Evolutionary conservation across 2,113 vertebrate species (phyloP).

Genomic region (Amphilophus citrinellus): DNA sequence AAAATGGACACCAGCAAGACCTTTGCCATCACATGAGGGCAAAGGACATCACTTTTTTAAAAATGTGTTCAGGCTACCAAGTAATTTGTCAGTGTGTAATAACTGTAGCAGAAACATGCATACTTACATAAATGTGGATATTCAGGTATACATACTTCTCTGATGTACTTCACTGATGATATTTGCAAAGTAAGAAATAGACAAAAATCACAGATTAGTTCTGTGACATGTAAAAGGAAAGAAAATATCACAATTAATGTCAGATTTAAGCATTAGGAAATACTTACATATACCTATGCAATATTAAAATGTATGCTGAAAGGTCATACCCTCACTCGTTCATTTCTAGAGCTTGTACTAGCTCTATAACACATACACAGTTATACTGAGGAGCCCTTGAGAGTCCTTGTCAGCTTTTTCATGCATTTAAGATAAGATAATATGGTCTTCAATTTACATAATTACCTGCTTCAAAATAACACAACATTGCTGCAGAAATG

Average conservation of each 20-base stretch:
- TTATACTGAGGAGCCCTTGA: slow-evolving; percentile 12
- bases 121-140: background rate
- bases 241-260: background rate
- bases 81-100: background rate
- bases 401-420: slow-evolving; percentile 23
- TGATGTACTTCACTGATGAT: background rate
- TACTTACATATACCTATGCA: background rate
- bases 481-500: background rate
- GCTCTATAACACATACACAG: background rate
- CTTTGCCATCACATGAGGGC: slow-evolving; percentile 10
- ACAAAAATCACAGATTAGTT: background rate
- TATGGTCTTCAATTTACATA: slow-evolving; percentile 44
- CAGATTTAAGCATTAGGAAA: background rate
- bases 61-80: background rate
- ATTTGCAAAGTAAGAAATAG: background rate
- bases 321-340: slow-evolving; percentile 14
- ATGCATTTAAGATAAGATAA: slow-evolving; percentile 34
- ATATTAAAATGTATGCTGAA: background rate
- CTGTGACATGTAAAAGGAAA: background rate
- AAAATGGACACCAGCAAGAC: slow-evolving; percentile 48
- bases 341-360: slow-evolving; percentile 16
- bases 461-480: slow-evolving; percentile 42
- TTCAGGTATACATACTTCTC: background rate
- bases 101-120: background rate
- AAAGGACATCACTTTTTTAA: background rate